These are phyloP conservation scores for Gopherus evgoodei DNA, from an alignment of 2,113 vertebrate genomes.

Conservation along the genomic window DNA sequence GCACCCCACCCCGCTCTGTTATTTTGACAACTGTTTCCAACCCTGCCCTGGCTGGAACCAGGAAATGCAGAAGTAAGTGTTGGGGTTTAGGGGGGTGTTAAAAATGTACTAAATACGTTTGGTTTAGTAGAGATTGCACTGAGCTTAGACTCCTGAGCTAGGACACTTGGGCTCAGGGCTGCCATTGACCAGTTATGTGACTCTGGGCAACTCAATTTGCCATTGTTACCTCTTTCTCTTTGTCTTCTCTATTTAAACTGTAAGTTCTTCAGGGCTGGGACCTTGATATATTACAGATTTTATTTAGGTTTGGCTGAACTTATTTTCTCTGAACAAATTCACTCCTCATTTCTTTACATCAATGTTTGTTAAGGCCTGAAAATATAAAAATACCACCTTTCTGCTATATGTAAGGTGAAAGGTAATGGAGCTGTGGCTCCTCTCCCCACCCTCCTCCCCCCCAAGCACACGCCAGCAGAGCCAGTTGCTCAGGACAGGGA, in stretches of 20 bases:
- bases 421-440: background rate
- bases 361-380: background rate
- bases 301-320: background rate
- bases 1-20: background rate
- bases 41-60: background rate
- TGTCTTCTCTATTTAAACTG: background rate
- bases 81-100: background rate
- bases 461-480: background rate
- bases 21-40: slow-evolving; percentile 45
- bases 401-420: background rate
- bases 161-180: fast-evolving
- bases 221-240: background rate
- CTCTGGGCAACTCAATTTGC: background rate
- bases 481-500: background rate
- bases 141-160: background rate
- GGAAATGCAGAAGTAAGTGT: background rate
- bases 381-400: background rate
- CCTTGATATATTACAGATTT: background rate
- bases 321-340: background rate
- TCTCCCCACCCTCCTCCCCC: background rate
- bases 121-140: background rate
- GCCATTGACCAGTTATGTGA: background rate
- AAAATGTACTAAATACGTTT: background rate
- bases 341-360: background rate
- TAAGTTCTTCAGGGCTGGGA: background rate